phyloP scores from a whole-genome alignment of 1,140 invertebrate genomes.

The Philotrypesis tridentata region DNA sequence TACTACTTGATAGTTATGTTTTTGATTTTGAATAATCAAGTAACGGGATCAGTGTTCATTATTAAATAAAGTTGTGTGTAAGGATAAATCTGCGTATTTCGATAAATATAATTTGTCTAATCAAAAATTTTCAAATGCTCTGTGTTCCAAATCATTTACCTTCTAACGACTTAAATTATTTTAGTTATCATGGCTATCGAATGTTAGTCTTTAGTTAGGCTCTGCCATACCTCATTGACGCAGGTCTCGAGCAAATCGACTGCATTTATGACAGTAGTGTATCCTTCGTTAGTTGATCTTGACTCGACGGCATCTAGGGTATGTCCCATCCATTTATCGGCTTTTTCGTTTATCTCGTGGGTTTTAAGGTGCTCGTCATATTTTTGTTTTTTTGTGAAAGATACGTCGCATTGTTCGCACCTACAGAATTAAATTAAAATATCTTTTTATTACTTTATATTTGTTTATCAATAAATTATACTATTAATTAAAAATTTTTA shows the following conservation, averaged over 20 bases:
- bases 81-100: no score
- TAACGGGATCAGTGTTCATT: no score
- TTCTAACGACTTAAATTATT: no score
- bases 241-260: not conserved
- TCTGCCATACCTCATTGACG: slow-evolving; percentile 35
- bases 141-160: no score
- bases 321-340: not conserved
- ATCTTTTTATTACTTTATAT: not conserved
- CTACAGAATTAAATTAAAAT: slow-evolving; percentile 55
- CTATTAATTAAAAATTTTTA: no score
- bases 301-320: not conserved
- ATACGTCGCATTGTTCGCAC: slow-evolving; percentile 72
- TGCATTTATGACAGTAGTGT: not conserved
- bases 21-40: no score
- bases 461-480: no score
- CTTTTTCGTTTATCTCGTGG: not conserved
- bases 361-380: slow-evolving; percentile 59
- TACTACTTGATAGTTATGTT: not conserved
- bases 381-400: slow-evolving; percentile 64
- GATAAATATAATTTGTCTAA: no score
- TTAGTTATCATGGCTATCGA: not conserved
- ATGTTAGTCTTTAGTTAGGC: not conserved
- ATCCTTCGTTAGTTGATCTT: not conserved
- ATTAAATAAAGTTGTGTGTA: no score
- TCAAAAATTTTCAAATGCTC: no score